Evolutionary conservation across 1,140 invertebrate species (phyloP), one percentile per base, ranked within the genome.

Genomic region (Ptiloglossa arizonensis): DNA sequence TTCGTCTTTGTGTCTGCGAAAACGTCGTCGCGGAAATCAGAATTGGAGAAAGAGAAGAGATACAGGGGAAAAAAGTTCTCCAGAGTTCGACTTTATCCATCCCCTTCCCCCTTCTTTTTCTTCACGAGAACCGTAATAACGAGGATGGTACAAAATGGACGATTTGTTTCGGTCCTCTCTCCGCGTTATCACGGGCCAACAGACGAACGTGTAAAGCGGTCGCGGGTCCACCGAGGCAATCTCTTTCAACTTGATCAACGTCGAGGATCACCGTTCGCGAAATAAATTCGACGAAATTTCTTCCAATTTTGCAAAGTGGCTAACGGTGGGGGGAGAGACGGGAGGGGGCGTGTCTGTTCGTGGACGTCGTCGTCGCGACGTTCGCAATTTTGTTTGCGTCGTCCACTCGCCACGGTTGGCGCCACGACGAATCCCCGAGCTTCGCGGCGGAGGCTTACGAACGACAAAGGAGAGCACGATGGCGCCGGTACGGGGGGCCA

Each of bases 391-490:
- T 41, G 32, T 70, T 69, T 15, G 9, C 27, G 27, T 1, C 27
- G 27, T 1, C 15, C 22, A 22, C 67, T 5, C 15, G 57, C n/a
- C n/a, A n/a, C n/a, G 17, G 22, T 5, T 29, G 46, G 17, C 19
- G 35, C n/a, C n/a, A n/a, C 27, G 38, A 27, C 22, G 44, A 11
- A 38, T n/a, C 44, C 38, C 56, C 8, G 22, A 73, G 44, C 17
- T n/a, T n/a, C n/a, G n/a, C n/a, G n/a, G 6, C 0, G 24, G 38
- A 67, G 73, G 73, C 73, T 76, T 76, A 76, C n/a, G 19, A 41
- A 5, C 70, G 77, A 57, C 69, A 64, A 68, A 80, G 50, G 80
- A 76, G 29, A n/a, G n/a, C n/a, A n/a, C n/a, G n/a, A n/a, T n/a
- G n/a, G n/a, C n/a, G n/a, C n/a, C n/a, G n/a, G n/a, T n/a, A n/a